phyloP scores from a whole-genome alignment of 1,140 invertebrate species.

The Sinonovacula constricta region DNA sequence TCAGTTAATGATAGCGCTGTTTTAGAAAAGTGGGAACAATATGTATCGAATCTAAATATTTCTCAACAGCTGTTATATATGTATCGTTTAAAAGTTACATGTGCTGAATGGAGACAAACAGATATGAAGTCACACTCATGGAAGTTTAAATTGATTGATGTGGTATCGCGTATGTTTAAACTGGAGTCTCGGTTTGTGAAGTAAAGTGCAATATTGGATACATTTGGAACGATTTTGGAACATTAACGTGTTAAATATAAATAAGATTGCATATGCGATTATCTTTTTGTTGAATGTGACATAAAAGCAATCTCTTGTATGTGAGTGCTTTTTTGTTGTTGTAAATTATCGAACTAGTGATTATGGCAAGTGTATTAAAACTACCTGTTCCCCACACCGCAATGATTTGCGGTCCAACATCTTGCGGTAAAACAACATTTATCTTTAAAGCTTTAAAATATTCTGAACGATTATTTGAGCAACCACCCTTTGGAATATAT shows the following conservation, averaged over 20 bases:
- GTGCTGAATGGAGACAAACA: slow-evolving; percentile 15
- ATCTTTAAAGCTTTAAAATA: neutral
- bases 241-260: no score
- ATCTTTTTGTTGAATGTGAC: neutral
- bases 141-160: slow-evolving; percentile 1
- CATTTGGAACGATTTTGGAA: no score
- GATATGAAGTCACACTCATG: neutral
- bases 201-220: neutral
- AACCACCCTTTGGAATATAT: neutral
- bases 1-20: neutral
- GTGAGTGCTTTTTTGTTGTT: neutral
- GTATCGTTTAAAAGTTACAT: slow-evolving; percentile 5
- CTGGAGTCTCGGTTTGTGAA: neutral
- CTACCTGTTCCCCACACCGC: neutral
- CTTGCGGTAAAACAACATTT: neutral
- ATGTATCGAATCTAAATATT: neutral
- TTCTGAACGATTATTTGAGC: neutral
- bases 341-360: neutral
- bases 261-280: no score
- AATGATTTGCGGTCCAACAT: neutral
- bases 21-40: neutral
- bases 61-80: neutral
- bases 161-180: neutral
- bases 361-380: neutral
- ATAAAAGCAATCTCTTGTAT: neutral